Evolutionary conservation across 2,888 invertebrate species (phyloP).

Genomic region (Bellardia pandia): DNA sequence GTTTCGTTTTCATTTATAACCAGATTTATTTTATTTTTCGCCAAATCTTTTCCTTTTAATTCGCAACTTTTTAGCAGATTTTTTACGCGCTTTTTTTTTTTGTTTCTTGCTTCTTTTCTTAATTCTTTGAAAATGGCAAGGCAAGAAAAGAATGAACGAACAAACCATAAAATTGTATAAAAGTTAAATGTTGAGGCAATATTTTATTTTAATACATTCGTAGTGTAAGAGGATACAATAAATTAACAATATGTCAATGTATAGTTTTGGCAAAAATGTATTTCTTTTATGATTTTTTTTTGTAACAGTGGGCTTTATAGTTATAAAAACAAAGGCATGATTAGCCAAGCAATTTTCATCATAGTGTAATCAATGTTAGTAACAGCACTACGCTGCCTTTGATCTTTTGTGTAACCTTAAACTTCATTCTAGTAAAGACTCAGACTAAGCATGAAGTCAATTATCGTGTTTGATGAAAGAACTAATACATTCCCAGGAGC

Average conservation of each 20-base stretch:
- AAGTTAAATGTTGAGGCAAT: conserved; percentile 40
- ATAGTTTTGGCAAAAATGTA: not conserved
- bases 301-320: not conserved
- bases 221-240: conserved; percentile 38
- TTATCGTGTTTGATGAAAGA: no score
- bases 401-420: no score
- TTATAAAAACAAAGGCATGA: not conserved
- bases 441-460: no score
- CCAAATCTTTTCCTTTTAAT: conserved; percentile 6
- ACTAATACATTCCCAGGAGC: no score
- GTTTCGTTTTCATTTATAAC: conserved; percentile 71
- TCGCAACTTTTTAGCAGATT: conserved; percentile 26
- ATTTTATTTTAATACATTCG: conserved; percentile 20
- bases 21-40: conserved; percentile 50
- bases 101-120: conserved; percentile 8
- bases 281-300: not conserved
- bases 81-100: not conserved
- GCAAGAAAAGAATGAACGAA: not conserved
- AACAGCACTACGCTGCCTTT: no score
- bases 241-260: conserved; percentile 42
- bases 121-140: conserved; percentile 7
- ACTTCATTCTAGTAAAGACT: no score
- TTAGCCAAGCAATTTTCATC: no score
- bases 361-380: no score
- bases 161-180: not conserved